Evolutionary conservation across 2,888 invertebrate genomes (phyloP).

Genomic region (Caenorhabditis sinica): DNA sequence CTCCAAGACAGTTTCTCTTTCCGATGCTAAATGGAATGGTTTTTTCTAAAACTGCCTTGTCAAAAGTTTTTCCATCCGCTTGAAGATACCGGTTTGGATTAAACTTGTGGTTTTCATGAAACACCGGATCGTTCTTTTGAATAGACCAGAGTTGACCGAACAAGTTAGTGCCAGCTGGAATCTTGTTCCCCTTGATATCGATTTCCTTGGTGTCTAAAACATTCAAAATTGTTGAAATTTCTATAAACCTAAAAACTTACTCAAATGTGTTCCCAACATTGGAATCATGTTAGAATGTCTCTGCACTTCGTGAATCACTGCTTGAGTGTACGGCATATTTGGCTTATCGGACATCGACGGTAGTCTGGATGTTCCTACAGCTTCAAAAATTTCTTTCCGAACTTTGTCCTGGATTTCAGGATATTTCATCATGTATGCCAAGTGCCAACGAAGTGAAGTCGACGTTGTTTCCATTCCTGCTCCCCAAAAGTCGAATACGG

Average conservation of each 20-base stretch:
- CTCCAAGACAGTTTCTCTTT: too few relatives aligned
- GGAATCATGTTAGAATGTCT: constrained; percentile 69
- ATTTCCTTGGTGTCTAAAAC: constrained; percentile 50
- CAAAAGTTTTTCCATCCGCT: constrained; percentile 56
- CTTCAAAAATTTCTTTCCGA: constrained; percentile 60
- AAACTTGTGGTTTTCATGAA: constrained; percentile 66
- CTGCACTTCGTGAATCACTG: constrained; percentile 66
- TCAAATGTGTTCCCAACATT: constrained; percentile 37
- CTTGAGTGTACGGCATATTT: too few relatives aligned
- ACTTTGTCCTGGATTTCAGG: constrained; percentile 62
- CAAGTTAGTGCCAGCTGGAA: constrained; percentile 55
- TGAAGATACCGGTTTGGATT: constrained; percentile 54
- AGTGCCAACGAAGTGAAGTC: constrained; percentile 70
- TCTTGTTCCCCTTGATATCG: constrained; percentile 33
- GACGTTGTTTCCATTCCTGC: constrained; percentile 78
- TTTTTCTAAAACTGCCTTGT: background rate
- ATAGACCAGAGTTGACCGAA: constrained; percentile 66
- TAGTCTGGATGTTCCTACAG: constrained; percentile 61
- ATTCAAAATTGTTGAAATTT: background rate
- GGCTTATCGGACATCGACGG: constrained; percentile 67
- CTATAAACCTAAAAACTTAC: constrained; percentile 15
- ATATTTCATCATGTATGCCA: constrained; percentile 63
- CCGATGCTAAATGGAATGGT: too few relatives aligned
- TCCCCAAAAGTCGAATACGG: constrained; percentile 69
- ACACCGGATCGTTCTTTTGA: constrained; percentile 61